Evolutionary conservation across 35 echinoderm and acorn worm genomes (phyloP).

Genomic region (Strongylocentrotus purpuratus): DNA sequence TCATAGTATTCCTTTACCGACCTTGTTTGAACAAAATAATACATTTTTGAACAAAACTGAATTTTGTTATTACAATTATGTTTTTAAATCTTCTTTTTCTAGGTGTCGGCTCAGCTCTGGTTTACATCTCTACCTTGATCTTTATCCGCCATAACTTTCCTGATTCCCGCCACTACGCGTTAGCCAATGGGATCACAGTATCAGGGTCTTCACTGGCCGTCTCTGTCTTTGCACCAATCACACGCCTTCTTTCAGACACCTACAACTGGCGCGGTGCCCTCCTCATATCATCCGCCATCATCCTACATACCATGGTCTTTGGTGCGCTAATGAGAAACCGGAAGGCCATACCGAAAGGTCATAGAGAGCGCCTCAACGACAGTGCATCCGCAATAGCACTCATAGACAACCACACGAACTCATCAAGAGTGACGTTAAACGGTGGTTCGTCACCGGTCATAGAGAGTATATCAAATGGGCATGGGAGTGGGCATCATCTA

Average conservation of each 20-base stretch:
- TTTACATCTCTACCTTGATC: constrained; percentile 41
- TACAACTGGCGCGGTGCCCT: constrained; percentile 39
- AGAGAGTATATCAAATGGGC: not conserved
- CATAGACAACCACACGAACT: not conserved
- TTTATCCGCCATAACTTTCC: constrained; percentile 30
- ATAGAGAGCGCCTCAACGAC: not conserved
- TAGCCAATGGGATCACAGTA: constrained; percentile 44
- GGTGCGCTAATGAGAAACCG: not conserved
- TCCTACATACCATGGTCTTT: constrained; percentile 45
- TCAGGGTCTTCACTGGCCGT: constrained; percentile 41
- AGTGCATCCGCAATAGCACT: constrained; percentile 16
- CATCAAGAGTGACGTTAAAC: not conserved
- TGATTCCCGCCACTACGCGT: not conserved
- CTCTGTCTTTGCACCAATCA: constrained; percentile 44
- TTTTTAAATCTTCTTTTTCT: not conserved
- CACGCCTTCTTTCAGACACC: not conserved
- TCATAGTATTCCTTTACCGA: no score
- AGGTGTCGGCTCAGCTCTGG: constrained; percentile 34
- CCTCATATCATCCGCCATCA: constrained; percentile 35
- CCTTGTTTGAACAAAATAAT: no score
- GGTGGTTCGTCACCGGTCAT: not conserved
- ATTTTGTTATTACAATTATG: not conserved
- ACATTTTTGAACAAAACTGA: no score
- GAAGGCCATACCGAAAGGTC: constrained; percentile 19
- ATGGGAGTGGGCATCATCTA: not conserved